phyloP scores from a whole-genome alignment of 2,113 vertebrate genomes.

The Petrocephalus microphthalmus region DNA sequence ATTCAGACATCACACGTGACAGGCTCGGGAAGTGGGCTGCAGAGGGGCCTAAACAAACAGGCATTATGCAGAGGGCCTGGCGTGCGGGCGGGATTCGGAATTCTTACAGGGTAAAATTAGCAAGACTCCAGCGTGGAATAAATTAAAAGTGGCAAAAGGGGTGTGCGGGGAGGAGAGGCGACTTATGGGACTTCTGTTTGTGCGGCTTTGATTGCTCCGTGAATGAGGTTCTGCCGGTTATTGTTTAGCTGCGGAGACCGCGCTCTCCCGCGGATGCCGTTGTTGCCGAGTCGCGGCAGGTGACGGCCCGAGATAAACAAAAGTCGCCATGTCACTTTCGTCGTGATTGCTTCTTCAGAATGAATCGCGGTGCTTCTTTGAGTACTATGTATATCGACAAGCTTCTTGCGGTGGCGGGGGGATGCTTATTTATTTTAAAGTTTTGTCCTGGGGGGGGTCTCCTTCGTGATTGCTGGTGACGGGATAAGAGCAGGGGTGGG shows the following conservation, averaged over 20 bases:
- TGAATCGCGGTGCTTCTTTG: background rate
- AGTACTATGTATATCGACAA: background rate
- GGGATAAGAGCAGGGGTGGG: background rate
- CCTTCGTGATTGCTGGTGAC: too few relatives aligned
- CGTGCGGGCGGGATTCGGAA: background rate
- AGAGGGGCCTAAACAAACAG: background rate
- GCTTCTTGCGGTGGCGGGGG: background rate
- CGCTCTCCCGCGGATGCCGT: background rate
- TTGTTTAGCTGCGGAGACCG: background rate
- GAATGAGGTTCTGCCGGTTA: background rate
- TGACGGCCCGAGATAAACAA: background rate
- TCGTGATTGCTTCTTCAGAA: background rate
- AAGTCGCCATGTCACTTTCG: background rate
- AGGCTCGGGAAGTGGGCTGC: background rate
- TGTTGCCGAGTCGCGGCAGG: background rate
- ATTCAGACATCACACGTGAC: background rate
- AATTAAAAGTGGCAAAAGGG: background rate
- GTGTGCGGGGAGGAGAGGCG: background rate
- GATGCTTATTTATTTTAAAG: background rate
- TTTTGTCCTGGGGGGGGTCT: background rate
- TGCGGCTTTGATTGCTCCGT: background rate
- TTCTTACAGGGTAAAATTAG: background rate
- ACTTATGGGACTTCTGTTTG: background rate
- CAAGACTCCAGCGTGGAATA: background rate
- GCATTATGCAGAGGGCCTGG: background rate